A percentile compares a stretch with the other conserved stretches of the same genome.
Evolutionary conservation across 2,113 vertebrate species (phyloP).

Genomic region (Riparia riparia): DNA sequence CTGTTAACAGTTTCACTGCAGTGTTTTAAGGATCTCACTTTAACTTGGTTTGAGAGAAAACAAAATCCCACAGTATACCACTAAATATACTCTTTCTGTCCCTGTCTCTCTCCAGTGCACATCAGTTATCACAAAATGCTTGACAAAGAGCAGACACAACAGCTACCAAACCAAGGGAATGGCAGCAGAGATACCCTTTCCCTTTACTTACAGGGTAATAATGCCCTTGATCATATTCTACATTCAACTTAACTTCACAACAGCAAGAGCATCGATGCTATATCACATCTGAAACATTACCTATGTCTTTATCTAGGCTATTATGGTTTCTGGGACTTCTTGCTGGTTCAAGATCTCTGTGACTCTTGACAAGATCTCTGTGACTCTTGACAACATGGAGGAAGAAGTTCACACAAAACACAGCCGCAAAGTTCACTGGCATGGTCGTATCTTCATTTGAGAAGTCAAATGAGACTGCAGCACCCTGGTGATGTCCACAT

Average conservation of each 20-base stretch:
- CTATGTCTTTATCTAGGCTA: not conserved
- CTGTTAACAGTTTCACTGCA: slow-evolving; percentile 1
- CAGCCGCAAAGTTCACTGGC: not conserved
- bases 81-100: not conserved
- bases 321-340: not conserved
- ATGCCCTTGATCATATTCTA: not conserved
- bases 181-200: not conserved
- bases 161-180: not conserved
- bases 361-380: not conserved
- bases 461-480: not conserved
- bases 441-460: rapidly evolving
- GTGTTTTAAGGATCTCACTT: not conserved
- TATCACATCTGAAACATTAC: not conserved
- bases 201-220: not conserved
- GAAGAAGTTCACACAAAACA: not conserved
- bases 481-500: not conserved
- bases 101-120: not conserved
- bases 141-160: not conserved
- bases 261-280: not conserved
- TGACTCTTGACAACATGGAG: not conserved
- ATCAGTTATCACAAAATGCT: not conserved
- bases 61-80: not conserved
- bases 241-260: not conserved
- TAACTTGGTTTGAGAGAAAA: not conserved
- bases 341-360: not conserved